Evolutionary conservation across 2,113 vertebrate species (phyloP).

Genomic region (Aptenodytes forsteri): DNA sequence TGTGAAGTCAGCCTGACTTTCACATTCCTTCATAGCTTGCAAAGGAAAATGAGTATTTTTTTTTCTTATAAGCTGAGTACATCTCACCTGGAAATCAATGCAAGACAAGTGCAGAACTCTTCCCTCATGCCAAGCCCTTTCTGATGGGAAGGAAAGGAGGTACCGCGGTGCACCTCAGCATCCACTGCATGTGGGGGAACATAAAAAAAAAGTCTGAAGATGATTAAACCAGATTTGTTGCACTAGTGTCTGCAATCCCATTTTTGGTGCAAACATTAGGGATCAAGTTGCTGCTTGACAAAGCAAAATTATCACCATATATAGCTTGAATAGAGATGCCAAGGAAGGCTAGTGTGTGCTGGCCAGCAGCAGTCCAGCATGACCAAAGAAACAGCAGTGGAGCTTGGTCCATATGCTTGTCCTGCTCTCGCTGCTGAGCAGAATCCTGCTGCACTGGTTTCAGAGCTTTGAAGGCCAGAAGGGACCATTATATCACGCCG

Average conservation of each 20-base stretch:
- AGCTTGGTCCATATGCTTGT: constrained; percentile 11
- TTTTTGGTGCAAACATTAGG: neutral
- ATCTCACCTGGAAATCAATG: neutral
- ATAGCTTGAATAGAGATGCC: neutral
- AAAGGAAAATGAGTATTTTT: neutral
- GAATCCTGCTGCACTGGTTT: neutral
- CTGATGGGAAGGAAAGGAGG: neutral
- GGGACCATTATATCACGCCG: neutral
- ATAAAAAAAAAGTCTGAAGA: neutral
- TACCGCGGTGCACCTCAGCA: neutral
- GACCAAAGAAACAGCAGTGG: neutral
- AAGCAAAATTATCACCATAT: neutral
- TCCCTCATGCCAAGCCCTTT: neutral
- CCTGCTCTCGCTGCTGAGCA: neutral
- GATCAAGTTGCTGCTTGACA: neutral
- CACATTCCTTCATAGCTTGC: neutral
- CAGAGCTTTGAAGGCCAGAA: constrained; percentile 43
- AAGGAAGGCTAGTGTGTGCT: neutral
- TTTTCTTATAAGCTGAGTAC: neutral
- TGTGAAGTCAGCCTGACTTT: neutral
- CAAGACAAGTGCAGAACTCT: neutral
- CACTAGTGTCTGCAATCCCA: neutral
- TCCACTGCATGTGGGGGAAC: neutral
- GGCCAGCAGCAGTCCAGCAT: neutral
- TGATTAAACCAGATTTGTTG: neutral